Evolutionary conservation across 2,797 vertebrate species (phyloP).

Genomic region (Mallotus villosus): DNA sequence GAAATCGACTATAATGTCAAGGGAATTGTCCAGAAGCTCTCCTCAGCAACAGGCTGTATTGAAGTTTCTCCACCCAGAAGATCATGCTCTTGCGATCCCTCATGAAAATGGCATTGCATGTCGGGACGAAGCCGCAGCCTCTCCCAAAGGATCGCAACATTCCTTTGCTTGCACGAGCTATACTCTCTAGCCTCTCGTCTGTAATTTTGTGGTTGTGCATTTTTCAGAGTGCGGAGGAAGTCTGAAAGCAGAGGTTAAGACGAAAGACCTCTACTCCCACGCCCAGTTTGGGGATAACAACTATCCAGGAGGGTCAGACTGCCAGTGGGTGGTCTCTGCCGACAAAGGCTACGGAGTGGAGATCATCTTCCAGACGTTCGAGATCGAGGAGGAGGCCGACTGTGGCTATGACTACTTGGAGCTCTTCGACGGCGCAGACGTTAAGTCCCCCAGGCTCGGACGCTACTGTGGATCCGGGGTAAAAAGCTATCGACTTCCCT

Average conservation of each 20-base stretch:
- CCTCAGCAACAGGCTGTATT: no score
- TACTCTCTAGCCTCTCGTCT: slow-evolving; percentile 51
- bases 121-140: no score
- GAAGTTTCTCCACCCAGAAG: no score
- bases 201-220: slow-evolving; percentile 66
- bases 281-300: slow-evolving; percentile 97
- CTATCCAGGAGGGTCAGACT: slow-evolving; percentile 87
- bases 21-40: no score
- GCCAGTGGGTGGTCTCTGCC: slow-evolving; percentile 91
- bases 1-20: no score
- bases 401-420: slow-evolving; percentile 96
- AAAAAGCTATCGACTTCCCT: slow-evolving; percentile 48
- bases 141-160: slow-evolving; percentile 31
- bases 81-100: background rate
- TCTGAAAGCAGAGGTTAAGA: slow-evolving; percentile 89
- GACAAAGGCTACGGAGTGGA: slow-evolving; percentile 95
- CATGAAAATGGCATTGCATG: background rate
- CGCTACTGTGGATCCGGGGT: slow-evolving; percentile 94
- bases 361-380: slow-evolving; percentile 94
- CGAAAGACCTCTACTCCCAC: slow-evolving; percentile 94
- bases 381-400: slow-evolving; percentile 92
- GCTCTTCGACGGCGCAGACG: slow-evolving; percentile 89
- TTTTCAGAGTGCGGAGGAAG: slow-evolving; percentile 90
- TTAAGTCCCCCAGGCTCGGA: slow-evolving; percentile 87
- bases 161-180: slow-evolving; percentile 56